Evolutionary conservation across 2,113 vertebrate species (phyloP).

Genomic region (Xiphophorus hellerii): DNA sequence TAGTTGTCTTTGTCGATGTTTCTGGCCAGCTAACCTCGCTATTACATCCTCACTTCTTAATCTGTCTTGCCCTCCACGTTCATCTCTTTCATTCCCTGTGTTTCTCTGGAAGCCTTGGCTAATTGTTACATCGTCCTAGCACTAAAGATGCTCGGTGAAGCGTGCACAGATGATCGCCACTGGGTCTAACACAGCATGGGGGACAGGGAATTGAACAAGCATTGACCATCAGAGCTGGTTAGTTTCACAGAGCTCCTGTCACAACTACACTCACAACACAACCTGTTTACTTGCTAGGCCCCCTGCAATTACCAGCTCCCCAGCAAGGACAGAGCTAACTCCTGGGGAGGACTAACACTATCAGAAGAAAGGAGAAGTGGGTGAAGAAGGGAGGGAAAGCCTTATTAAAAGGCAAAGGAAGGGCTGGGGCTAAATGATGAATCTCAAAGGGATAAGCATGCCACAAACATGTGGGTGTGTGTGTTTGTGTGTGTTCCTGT

Average conservation of each 20-base stretch:
- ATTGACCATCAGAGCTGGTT: constrained; percentile 78
- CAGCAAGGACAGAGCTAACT: constrained; percentile 39
- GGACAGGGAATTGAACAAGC: constrained; percentile 81
- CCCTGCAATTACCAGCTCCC: constrained; percentile 67
- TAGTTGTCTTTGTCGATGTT: too few relatives aligned
- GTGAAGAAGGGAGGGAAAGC: constrained; percentile 16
- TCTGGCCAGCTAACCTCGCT: not conserved
- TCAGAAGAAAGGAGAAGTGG: constrained; percentile 30
- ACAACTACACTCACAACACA: constrained; percentile 63
- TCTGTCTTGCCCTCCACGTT: constrained; percentile 26
- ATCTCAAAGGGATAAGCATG: constrained; percentile 40
- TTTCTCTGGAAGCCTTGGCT: constrained; percentile 32
- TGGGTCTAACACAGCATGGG: constrained; percentile 49
- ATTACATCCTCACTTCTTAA: not conserved
- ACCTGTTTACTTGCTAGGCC: constrained; percentile 72
- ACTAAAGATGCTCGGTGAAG: constrained; percentile 47
- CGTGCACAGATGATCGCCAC: constrained; percentile 46
- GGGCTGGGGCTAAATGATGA: constrained; percentile 46
- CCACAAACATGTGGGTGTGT: not conserved
- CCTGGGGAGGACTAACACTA: constrained; percentile 58
- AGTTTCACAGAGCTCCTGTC: constrained; percentile 74
- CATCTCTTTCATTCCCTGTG: constrained; percentile 3
- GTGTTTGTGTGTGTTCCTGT: constrained; percentile 3
- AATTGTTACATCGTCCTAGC: constrained; percentile 61
- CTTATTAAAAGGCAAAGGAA: constrained; percentile 52